phyloP scores from a whole-genome alignment of 2,888 invertebrate genomes.

The Aphrophora alni region DNA sequence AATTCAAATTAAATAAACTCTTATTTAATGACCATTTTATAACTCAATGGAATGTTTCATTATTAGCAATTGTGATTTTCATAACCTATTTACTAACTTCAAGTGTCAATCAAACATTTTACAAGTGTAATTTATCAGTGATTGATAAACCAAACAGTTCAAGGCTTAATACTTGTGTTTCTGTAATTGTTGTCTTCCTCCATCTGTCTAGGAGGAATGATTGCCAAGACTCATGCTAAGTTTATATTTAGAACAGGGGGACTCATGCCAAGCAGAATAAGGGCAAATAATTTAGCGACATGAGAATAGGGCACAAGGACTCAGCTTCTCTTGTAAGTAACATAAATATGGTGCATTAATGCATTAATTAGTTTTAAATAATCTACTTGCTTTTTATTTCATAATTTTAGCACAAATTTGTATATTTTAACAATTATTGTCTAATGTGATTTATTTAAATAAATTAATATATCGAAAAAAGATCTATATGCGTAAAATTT shows the following conservation, averaged over 20 bases:
- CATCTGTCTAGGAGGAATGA: neutral
- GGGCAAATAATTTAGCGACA: neutral
- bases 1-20: too few species aligned
- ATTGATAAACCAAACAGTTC: neutral
- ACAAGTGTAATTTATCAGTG: neutral
- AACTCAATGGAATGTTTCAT: too few species aligned
- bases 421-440: too few species aligned
- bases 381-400: too few species aligned
- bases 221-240: neutral
- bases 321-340: neutral
- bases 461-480: too few species aligned
- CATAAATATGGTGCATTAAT: neutral
- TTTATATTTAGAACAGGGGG: neutral
- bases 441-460: too few species aligned
- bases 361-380: neutral
- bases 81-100: neutral
- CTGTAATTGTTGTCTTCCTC: neutral
- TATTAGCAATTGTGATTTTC: too few species aligned
- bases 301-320: neutral
- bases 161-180: neutral
- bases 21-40: too few species aligned
- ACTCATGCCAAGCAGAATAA: neutral
- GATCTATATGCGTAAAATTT: too few species aligned
- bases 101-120: neutral
- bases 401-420: too few species aligned